Base-by-base conservation (phyloP, 2,888 invertebrate species). In the Elaeidobius kamerunicus region DNA sequence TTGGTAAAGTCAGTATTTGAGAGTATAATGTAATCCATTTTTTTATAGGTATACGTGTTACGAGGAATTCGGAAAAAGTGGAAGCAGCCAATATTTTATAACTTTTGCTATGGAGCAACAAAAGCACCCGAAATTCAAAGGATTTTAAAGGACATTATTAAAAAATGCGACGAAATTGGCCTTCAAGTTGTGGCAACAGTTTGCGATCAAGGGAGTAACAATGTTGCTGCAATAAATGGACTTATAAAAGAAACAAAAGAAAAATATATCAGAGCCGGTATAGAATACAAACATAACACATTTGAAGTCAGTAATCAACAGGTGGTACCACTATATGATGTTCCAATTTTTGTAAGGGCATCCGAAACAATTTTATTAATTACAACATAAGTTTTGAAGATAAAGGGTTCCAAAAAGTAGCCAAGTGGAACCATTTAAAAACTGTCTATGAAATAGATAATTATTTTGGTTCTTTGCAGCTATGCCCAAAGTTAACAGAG, bases 171-270 rank as follows among this genome's bases (percentile, higher is more conserved):
- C 32, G 23, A 49, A 11, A 44, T 56, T 19, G 65, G 64, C 2
- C 43, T 65, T 1, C 40, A 38, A 18, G 50, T 65, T 28, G 53
- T 64, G 14, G 63, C 63, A 7, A 62, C 63, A 9, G 54, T 65
- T 28, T 63, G 57, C 55, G 65, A 66, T 50, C 65, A 66, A 49
- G 65, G 63, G 12, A 35, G 61, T 2, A 61, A 57, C 14, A 66
- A 65, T 53, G 30, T 18, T 34, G 51, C 58, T 20, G 61, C 60
- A 3, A 57, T 63, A 28, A 62, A 55, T 39, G 14, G 14, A 5
- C 41, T 40, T 9, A 5, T 40, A 2, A 6, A 15, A 15, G 40
- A 40, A 23, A 43, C 30, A 16, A 18, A 15, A 4, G 32, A 40
- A 14, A 1, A 38, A 12, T 40, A 12, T 40, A 1, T 40, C 9